A percentile compares a stretch with the other conserved stretches of the same genome.
These are phyloP conservation scores for Macrosiphum euphorbiae DNA, from an alignment of 2,888 invertebrate genomes.

Conservation along the genomic window DNA sequence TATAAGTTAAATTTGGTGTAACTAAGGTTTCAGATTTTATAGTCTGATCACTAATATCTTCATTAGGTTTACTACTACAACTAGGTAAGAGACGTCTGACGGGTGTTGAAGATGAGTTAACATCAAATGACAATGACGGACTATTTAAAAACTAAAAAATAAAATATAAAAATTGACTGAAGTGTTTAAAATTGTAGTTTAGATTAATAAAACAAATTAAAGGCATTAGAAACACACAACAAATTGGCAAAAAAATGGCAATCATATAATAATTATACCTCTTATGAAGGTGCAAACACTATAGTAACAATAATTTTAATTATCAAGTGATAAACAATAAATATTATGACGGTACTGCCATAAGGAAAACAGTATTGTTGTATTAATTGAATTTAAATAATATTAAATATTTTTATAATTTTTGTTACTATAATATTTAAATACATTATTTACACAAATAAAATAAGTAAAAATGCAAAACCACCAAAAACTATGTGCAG, in stretches of 20 bases:
- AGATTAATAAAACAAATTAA: conserved; percentile 42
- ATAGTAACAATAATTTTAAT: conserved; percentile 32
- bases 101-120: conserved; percentile 68
- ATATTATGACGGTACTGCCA: not conserved
- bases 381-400: not conserved
- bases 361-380: not conserved
- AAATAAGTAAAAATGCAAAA: conserved; percentile 18
- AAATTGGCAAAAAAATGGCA: conserved; percentile 10
- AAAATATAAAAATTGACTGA: not conserved
- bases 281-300: not conserved
- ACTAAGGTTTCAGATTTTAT: conserved; percentile 62
- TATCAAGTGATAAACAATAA: not conserved
- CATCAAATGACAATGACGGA: conserved; percentile 77
- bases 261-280: not conserved
- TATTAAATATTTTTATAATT: not conserved
- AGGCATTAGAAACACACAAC: conserved; percentile 33
- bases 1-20: conserved; percentile 65
- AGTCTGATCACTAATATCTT: conserved; percentile 34
- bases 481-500: not conserved
- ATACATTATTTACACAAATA: not conserved
- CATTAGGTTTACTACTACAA: conserved; percentile 51
- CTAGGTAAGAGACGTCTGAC: conserved; percentile 65
- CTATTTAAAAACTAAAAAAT: conserved; percentile 80
- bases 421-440: conserved; percentile 35
- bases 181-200: conserved; percentile 17